These are phyloP conservation scores for Mastomys coucha DNA, from an alignment of 2,113 vertebrate genomes.

Conservation along the genomic window DNA sequence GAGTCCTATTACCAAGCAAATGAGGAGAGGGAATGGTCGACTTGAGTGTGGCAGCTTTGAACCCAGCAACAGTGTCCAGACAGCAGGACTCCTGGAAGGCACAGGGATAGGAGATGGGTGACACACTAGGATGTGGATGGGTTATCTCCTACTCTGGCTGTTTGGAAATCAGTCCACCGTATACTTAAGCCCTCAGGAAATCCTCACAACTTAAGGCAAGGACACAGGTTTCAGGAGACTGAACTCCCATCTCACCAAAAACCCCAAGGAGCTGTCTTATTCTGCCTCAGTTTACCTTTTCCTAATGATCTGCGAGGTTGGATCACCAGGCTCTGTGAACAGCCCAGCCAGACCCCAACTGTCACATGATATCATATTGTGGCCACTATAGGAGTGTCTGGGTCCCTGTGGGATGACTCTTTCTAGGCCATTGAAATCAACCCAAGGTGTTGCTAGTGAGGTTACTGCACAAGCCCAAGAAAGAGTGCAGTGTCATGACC, in stretches of 20 bases:
- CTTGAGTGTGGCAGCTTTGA: not conserved
- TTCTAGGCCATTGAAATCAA: constrained; percentile 43
- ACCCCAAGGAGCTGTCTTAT: not conserved
- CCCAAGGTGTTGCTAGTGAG: not conserved
- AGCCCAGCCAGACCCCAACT: not conserved
- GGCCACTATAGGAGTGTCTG: not conserved
- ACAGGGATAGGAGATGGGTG: not conserved
- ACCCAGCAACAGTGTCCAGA: not conserved
- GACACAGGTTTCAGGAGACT: not conserved
- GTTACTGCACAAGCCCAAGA: not conserved
- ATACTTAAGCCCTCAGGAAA: not conserved
- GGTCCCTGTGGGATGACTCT: not conserved
- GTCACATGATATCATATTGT: not conserved
- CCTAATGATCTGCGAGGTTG: too few species aligned
- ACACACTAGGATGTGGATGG: not conserved
- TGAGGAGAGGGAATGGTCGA: not conserved
- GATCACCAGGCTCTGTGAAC: not conserved
- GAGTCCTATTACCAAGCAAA: not conserved
- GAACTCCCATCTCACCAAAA: not conserved
- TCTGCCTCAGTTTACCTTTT: constrained; percentile 15
- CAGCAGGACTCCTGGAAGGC: too few species aligned
- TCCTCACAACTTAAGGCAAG: not conserved
- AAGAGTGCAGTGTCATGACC: too few species aligned
- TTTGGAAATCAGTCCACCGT: not conserved
- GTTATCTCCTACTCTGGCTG: not conserved